Base-by-base conservation (phyloP, 2,888 invertebrate species). In the Artemia sinica region DNA sequence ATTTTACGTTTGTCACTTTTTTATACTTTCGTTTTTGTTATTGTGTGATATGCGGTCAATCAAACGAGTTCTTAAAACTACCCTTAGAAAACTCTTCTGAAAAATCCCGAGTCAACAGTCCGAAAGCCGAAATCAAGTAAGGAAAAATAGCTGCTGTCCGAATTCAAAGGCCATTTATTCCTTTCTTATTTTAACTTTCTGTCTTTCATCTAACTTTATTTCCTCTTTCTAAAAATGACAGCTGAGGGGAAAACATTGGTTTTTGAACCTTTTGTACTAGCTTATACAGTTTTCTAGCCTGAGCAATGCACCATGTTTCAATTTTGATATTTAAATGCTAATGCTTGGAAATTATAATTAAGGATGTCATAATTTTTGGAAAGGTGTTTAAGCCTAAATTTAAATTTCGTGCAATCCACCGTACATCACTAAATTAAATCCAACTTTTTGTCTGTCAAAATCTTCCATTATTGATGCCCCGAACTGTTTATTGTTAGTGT, bases 141-240 rank as follows among this genome's bases (percentile, higher is more conserved):
- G 2, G 14, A 52, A 52, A 65, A 28, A 28, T 28, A 28, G 28
- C 28, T 28, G 28, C 28, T 28, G 28, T 28, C 28, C 28, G 28
- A 28, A 28, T 2, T 28, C 28, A 28, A 28, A 1, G 28, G 28
- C 28, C 28, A 28, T 28, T 4, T 28, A 28, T 28, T 28, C 28
- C 28, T 2, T 28, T 28, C 4, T 28, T 28, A 28, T 28, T 28
- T 18, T 72, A 69, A 73, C 71, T 72, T 72, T 72, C 72, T 72
- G 70, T 73, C 71, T 72, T 71, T 72, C 71, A 73, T 68, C 74
- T 71, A 74, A 72, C 75, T 75, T 66, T 74, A 69, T 69, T 50
- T 49, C 50, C 5, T 11, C 51, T 67, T 67, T 67, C 67, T 51
- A 67, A 50, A 50, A 67, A 51, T 13, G 67, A 52, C 13, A 52